Conservation (phyloP, 2,888 invertebrate genomes). For the Drosophila lutescens region DNA sequence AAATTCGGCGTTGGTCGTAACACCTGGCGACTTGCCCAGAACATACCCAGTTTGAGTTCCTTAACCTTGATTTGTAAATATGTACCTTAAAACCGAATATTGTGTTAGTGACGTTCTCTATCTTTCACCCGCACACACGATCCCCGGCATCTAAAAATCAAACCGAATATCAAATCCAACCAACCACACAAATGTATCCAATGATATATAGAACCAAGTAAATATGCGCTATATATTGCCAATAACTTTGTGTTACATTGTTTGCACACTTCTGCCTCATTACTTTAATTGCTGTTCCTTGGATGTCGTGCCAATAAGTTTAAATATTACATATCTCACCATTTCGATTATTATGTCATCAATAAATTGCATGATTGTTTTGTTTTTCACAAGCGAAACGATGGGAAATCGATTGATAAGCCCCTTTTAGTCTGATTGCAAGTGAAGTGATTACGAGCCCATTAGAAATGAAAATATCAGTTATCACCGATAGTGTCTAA, state of each 20-base stretch:
- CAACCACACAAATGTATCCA: conserved; percentile 42
- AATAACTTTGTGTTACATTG: conserved; percentile 46
- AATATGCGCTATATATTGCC: conserved; percentile 59
- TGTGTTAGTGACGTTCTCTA: conserved; percentile 52
- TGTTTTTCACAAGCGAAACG: conserved; percentile 7
- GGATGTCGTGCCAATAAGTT: conserved; percentile 48
- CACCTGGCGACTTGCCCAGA: not conserved
- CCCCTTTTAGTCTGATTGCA: conserved; percentile 24
- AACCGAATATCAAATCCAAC: conserved; percentile 29
- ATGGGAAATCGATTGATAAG: conserved; percentile 38
- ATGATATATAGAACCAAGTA: conserved; percentile 71
- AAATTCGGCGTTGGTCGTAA: conserved; percentile 64
- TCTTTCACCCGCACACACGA: conserved; percentile 48
- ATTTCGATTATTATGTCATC: conserved; percentile 9
- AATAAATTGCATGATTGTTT: conserved; percentile 29
- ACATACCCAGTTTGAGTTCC: conserved; percentile 19
- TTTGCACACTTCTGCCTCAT: conserved; percentile 18
- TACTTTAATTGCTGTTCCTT: conserved; percentile 37
- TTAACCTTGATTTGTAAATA: conserved; percentile 37
- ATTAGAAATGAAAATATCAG: conserved; percentile 9
- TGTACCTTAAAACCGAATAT: conserved; percentile 15
- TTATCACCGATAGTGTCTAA: conserved; percentile 6
- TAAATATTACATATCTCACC: not conserved
- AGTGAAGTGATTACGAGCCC: conserved; percentile 16
- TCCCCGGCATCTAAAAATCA: conserved; percentile 38